These are phyloP conservation scores for Bombus consobrinus DNA, from an alignment of 1,140 invertebrate species.

Conservation along the genomic window DNA sequence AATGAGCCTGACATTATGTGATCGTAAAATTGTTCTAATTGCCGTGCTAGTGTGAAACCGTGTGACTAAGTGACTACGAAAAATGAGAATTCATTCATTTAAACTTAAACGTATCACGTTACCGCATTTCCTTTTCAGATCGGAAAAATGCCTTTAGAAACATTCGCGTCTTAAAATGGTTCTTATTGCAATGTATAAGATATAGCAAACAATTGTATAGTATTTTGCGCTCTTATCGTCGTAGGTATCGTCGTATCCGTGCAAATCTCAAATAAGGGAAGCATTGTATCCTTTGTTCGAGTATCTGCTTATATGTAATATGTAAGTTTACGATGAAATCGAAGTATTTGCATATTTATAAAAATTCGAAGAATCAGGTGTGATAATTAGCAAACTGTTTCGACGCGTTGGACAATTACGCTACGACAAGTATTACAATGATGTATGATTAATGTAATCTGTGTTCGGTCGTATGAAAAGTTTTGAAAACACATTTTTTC, in stretches of 20 bases:
- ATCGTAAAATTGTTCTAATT: background rate
- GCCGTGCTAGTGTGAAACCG: background rate
- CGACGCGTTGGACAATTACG: background rate
- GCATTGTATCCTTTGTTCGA: background rate
- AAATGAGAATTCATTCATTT: conserved; percentile 25
- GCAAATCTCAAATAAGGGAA: conserved; percentile 2
- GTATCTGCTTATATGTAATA: background rate
- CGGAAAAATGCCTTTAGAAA: conserved; percentile 28
- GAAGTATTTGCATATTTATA: background rate
- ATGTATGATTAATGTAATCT: background rate
- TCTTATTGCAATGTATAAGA: background rate
- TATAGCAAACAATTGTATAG: background rate
- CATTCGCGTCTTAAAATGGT: background rate
- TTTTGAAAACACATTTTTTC: background rate
- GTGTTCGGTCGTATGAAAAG: background rate
- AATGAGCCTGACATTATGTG: background rate
- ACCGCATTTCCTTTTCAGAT: conserved; percentile 32
- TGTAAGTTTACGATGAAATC: background rate
- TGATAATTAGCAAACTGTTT: background rate
- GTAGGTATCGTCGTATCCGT: too few relatives aligned
- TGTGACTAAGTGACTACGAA: background rate
- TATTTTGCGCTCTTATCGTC: background rate
- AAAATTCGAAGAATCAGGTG: background rate
- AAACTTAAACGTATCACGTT: conserved; percentile 45
- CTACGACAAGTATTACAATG: background rate